Base-by-base conservation (phyloP, 2,888 invertebrate genomes). In the Vandiemenella viatica region DNA sequence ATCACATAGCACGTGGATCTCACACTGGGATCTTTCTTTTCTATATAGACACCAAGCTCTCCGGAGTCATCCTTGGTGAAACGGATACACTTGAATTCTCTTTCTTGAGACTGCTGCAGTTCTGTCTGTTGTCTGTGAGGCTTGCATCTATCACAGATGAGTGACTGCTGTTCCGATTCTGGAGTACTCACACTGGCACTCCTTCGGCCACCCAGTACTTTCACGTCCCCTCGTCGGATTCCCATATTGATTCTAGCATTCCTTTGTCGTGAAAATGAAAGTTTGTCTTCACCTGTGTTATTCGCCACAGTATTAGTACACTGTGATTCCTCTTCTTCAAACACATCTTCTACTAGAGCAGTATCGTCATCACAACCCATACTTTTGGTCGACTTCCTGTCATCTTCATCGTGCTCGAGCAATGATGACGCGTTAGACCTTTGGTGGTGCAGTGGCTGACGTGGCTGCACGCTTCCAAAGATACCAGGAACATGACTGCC, bases 1-100 rank as follows among this genome's bases (percentile, higher is more conserved):
- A 75, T 69, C 52, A 69, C 61, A 56, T 71, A 74, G 66, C 50
- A 43, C 17, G 57, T 54, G 20, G 55, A 52, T 37, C 56, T 53
- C 7, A 55, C 53, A 7, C 54, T 49, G 22, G 56, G 56, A 47
- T 61, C 60, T 37, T 58, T 59, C 46, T 58, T 56, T 52, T 61
- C 61, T 20, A 63, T 59, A 48, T 60, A 59, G 8, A 63, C 56
- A 13, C 63, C 63, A 37, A 62, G 55, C 41, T 61, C 60, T 40
- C 59, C 61, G 23, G 56, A 56, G 37, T 58, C 58, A 32, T 59
- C 59, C 52, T 62, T 62, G 15, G 51, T 55, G 7, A 63, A 53
- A 22, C 60, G 55, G 47, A 62, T 54, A 13, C 58, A 55, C 49
- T 60, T 60, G 49, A 61, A 59, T 46, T 62, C 60, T 37, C 58